Base-by-base conservation (phyloP, 2,113 vertebrate species). In the Eretmodus cyanostictus region DNA sequence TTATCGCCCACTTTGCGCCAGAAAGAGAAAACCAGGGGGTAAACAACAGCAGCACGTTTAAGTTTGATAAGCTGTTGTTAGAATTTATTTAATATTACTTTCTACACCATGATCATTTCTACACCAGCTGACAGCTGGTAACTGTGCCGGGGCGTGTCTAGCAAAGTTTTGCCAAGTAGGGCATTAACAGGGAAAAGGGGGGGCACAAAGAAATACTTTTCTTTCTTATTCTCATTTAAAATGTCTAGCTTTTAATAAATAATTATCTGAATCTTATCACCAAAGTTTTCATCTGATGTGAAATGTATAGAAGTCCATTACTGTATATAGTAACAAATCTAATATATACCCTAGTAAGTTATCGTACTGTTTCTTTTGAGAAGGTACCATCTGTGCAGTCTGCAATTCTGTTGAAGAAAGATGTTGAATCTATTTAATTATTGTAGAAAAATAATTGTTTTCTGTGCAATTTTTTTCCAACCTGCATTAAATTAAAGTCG, bases 1-100 rank as follows among this genome's bases (percentile, higher is more conserved):
- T 55, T 55, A 5, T 57, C 0, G 11, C 24, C 3, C 7, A 8
- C 12, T 27, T 27, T 55, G 12, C 4, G 0, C 22, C 54, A 55
- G 54, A 57, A 57, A 57, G 4, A 57, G 24, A 2, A 14, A 27
- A 57, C 24, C 24, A 57, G 54, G 0, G 12, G 12, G 0, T 27
- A 1, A 57, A 57, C 4, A 5, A 27, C 12, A 57, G 54, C 12
- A 8, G 22, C 22, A 57, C 3, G 3, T 57, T 57, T 27, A 57
- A 57, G 12, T 2, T 57, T 57, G 54, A 57, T 57, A 5, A 57
- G 24, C 54, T 27, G 1, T 57, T 57, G 54, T 57, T 57, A 57
- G 54, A 57, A 14, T 27, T 27, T 14, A 57, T 57, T 57, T 57
- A 57, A 57, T 57, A 27, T 57, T 57, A 57, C 12, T 57, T 57